Conservation (phyloP, 35 echinoderm and acorn worm genomes). For the Lytechinus variegatus region DNA sequence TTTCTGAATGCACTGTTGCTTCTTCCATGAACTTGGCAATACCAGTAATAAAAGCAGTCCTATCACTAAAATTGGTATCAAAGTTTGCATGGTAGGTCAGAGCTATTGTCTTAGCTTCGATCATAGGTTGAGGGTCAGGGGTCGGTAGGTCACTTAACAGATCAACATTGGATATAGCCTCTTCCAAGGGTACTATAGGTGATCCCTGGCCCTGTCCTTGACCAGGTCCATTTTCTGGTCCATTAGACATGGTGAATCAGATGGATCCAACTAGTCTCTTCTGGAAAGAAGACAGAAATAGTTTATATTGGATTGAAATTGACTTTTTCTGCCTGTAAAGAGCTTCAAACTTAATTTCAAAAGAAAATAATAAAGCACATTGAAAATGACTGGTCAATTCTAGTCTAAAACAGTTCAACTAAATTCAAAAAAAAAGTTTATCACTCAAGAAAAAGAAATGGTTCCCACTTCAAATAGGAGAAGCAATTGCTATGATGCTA, state of each 20-base stretch:
- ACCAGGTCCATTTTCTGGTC: not conserved
- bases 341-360: no score
- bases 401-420: no score
- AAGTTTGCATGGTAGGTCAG: constrained; percentile 55
- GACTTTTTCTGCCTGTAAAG: no score
- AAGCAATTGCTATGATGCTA: no score
- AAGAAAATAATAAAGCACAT: no score
- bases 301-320: no score
- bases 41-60: constrained; percentile 50
- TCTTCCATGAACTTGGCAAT: constrained; percentile 56
- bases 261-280: not conserved
- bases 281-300: not conserved
- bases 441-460: no score
- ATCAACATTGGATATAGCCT: constrained; percentile 51
- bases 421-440: no score
- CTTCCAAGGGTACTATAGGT: not conserved
- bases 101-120: constrained; percentile 51
- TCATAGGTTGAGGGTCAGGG: constrained; percentile 44
- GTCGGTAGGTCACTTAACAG: not conserved
- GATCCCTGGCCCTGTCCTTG: not conserved
- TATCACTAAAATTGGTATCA: constrained; percentile 51
- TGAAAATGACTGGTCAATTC: no score
- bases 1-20: constrained; percentile 50
- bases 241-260: not conserved
- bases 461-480: no score